phyloP scores from a whole-genome alignment of 2,888 invertebrate genomes.

The Aethes cnicana region DNA sequence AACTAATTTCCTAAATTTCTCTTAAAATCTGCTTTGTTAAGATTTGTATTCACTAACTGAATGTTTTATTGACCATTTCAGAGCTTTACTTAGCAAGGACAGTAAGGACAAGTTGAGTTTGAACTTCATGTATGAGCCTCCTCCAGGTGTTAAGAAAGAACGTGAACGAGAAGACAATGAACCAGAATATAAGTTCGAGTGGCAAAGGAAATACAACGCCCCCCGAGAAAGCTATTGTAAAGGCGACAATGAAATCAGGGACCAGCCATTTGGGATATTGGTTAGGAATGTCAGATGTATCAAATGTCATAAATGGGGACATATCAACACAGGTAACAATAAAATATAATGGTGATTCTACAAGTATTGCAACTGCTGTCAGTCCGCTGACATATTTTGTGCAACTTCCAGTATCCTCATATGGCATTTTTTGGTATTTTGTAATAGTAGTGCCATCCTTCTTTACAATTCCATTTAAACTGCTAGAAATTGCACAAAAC shows the following conservation, averaged over 20 bases:
- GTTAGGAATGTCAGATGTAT: slow-evolving; percentile 98
- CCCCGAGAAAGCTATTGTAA: slow-evolving; percentile 99
- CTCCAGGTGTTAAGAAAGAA: slow-evolving; percentile 97
- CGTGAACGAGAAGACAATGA: slow-evolving; percentile 95
- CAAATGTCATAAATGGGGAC: slow-evolving; percentile 99
- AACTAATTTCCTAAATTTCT: too few relatives aligned
- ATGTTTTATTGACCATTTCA: too few relatives aligned
- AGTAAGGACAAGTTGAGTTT: slow-evolving; percentile 99
- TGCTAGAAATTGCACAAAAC: too few relatives aligned
- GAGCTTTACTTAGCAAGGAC: slow-evolving; percentile 97
- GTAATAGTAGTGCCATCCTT: too few relatives aligned
- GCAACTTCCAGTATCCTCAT: too few relatives aligned
- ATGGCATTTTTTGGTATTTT: too few relatives aligned
- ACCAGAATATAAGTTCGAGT: slow-evolving; percentile 99
- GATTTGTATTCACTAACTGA: too few relatives aligned
- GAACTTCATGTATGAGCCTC: slow-evolving; percentile 99
- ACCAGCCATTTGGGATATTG: slow-evolving; percentile 99
- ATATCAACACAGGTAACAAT: slow-evolving; percentile 94
- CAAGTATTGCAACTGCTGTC: background rate
- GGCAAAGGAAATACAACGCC: slow-evolving; percentile 99
- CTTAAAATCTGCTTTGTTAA: too few relatives aligned
- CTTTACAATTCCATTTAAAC: too few relatives aligned
- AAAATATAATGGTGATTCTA: too few relatives aligned
- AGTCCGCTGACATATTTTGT: too few relatives aligned
- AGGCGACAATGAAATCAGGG: slow-evolving; percentile 97